Evolutionary conservation across 2,888 invertebrate species (phyloP), one percentile per base, ranked within the genome.

Genomic region (Zele albiditarsus): DNA sequence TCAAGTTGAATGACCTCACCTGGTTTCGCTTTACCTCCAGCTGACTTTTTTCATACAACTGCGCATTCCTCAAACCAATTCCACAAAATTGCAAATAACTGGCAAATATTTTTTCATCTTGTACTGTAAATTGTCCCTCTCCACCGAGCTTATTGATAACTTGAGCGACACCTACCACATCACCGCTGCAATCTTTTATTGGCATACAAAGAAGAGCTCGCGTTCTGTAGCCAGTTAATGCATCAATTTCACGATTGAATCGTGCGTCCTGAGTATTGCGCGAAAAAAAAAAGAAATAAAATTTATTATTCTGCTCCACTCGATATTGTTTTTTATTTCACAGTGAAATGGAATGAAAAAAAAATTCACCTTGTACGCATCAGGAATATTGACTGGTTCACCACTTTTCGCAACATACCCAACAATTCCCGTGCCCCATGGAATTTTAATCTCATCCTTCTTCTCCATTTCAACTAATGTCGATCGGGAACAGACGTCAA

Each of bases 141-240:
- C 94, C 95, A 83, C 95, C 93, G 33, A 88, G 83, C 91, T 97
- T 97, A 91, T 97, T 97, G 90, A 97, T 97, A 85, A 96, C 97
- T 93, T 98, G 98, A 72, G 98, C 98, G 74, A 99, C 98, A 27
- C 98, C 99, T 83, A 98, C 95, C 83, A 98, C 97, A 90, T 98
- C 97, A 49, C 97, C 97, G 85, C 95, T 95, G 88, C 95, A 95
- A 90, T 98, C 98, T 90, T 96, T 96, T 89, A 98, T 98, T 72
- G 98, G 97, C 97, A 97, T 97, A 89, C 98, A 98, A 77, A 98
- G 92, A 81, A 98, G 93, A 73, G 97, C 96, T 90, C 95, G 94
- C 72, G 98, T 98, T 89, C 95, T 94, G 91, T 97, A 98, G 65
- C 98, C 98, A 27, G 98, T 98, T 90, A 95, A 93, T 82, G 94